Conservation (phyloP, 1,140 invertebrate genomes). For the Aplysia californica region DNA sequence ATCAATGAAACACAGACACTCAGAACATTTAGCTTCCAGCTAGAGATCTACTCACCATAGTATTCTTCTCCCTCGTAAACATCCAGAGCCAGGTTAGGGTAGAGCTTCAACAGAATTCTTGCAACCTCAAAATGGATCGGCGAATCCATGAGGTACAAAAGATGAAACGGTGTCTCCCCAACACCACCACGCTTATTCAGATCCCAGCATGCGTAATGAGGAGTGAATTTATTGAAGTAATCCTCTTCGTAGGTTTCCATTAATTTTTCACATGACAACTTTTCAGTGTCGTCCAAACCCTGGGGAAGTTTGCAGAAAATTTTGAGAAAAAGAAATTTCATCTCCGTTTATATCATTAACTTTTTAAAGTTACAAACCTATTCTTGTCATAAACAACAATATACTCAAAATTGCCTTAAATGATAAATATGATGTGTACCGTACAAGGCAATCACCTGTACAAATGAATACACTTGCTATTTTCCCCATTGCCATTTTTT, state of each 20-base stretch:
- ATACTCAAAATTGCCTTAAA: too few relatives aligned
- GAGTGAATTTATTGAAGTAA: conserved; percentile 51
- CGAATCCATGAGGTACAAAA: conserved; percentile 95
- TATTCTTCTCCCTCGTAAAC: conserved; percentile 98
- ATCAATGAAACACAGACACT: too few relatives aligned
- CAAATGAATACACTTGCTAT: too few relatives aligned
- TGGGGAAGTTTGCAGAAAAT: conserved; percentile 32
- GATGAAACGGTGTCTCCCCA: conserved; percentile 93
- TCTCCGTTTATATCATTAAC: conserved; percentile 6
- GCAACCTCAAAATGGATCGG: conserved; percentile 85
- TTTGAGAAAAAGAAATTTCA: neutral
- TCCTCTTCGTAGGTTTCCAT: conserved; percentile 50
- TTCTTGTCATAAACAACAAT: too few relatives aligned
- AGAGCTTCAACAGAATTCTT: conserved; percentile 88
- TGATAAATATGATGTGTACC: too few relatives aligned
- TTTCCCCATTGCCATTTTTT: too few relatives aligned
- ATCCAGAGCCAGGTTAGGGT: conserved; percentile 90
- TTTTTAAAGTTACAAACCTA: conserved; percentile 4
- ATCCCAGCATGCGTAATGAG: conserved; percentile 83
- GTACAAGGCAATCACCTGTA: too few relatives aligned
- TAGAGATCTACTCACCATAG: conserved; percentile 85
- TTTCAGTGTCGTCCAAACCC: conserved; percentile 25
- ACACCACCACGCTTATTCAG: conserved; percentile 94
- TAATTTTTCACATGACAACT: conserved; percentile 48
- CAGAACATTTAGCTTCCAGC: too few relatives aligned